Evolutionary conservation across 1,140 invertebrate genomes (phyloP).

Genomic region (Papilio glaucus): DNA sequence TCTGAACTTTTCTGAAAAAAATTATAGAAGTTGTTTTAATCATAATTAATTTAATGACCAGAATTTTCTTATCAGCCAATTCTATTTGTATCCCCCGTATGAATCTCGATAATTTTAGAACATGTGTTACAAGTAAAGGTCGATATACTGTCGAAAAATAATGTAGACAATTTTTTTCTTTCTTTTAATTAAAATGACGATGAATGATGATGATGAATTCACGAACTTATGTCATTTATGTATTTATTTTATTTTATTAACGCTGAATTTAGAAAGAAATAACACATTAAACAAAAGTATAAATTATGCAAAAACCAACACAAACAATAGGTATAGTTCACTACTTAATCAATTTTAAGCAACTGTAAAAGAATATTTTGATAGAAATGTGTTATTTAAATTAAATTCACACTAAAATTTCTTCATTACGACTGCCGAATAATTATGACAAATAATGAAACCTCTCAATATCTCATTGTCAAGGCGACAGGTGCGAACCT

Average conservation of each 20-base stretch:
- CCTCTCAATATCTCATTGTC: conserved; percentile 44
- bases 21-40: no score
- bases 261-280: background rate
- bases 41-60: no score
- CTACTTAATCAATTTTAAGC: conserved; percentile 5
- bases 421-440: conserved; percentile 51
- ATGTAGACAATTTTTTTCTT: no score
- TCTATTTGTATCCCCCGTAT: no score
- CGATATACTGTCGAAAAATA: no score
- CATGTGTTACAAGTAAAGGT: no score
- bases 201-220: no score
- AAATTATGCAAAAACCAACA: background rate
- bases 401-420: conserved; percentile 51
- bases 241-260: background rate
- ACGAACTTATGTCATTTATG: no score
- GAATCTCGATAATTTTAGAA: no score
- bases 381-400: conserved; percentile 24
- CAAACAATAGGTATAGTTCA: background rate
- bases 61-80: no score
- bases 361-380: conserved; percentile 26
- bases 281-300: background rate
- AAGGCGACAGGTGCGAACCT: conserved; percentile 54
- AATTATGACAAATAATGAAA: no score
- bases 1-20: conserved; percentile 68
- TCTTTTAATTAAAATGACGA: no score